Percentiles rank a stretch among this genome's conserved stretches.
These are phyloP conservation scores for Chaetodon auriga DNA, from an alignment of 2,113 vertebrate genomes.

Conservation along the genomic window DNA sequence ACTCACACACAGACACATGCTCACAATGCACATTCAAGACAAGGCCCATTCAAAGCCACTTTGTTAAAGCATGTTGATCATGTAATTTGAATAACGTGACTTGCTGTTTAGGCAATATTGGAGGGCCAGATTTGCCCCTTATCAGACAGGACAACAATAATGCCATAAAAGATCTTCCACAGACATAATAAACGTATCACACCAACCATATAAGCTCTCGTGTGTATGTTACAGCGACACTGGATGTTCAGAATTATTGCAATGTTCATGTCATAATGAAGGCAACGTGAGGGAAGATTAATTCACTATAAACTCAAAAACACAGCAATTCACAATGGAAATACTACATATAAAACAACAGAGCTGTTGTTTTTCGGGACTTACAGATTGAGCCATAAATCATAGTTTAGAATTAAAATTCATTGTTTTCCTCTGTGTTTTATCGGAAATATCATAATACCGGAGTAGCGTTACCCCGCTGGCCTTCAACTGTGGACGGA, in stretches of 20 bases:
- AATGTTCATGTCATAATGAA: not conserved
- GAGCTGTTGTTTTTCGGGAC: not conserved
- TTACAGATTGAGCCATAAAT: not conserved
- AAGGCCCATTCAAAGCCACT: not conserved
- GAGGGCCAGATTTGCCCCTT: not conserved
- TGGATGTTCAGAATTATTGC: too few relatives aligned
- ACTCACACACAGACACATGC: not conserved
- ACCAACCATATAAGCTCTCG: not conserved
- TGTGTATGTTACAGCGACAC: not conserved
- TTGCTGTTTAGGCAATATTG: too few relatives aligned
- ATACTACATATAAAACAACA: not conserved
- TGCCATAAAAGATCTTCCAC: not conserved
- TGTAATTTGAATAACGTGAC: not conserved
- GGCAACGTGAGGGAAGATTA: not conserved
- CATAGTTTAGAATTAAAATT: not conserved
- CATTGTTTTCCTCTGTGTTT: not conserved
- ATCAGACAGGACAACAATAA: not conserved
- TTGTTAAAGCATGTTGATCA: not conserved
- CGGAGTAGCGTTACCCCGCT: not conserved
- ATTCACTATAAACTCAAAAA: not conserved
- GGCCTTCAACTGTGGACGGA: slow-evolving; percentile 21
- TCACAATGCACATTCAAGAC: not conserved
- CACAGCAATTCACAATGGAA: not conserved
- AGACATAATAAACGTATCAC: not conserved
- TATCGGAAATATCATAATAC: not conserved